A percentile compares a stretch with the other conserved stretches of the same genome.
phyloP scores from a whole-genome alignment of 2,113 vertebrate genomes.

The Trichechus manatus region DNA sequence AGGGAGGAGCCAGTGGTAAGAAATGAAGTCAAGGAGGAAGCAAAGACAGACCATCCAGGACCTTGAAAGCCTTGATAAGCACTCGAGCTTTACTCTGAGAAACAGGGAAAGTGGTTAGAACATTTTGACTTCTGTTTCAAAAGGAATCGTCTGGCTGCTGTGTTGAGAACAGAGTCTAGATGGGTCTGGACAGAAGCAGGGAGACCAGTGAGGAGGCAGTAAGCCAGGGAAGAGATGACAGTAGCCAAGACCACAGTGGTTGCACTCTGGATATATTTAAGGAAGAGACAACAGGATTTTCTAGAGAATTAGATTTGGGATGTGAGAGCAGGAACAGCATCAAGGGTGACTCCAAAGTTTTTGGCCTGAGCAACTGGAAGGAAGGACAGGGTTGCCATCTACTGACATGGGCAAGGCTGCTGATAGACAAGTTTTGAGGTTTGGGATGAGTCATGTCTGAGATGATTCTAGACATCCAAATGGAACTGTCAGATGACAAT shows the following conservation, averaged over 20 bases:
- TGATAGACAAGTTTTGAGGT: background rate
- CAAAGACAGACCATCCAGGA: background rate
- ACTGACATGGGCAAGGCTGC: slow-evolving; percentile 9
- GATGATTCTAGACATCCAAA: slow-evolving; percentile 57
- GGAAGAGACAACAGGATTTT: background rate
- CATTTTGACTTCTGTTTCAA: background rate
- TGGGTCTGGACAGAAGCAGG: background rate
- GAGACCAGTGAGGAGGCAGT: background rate
- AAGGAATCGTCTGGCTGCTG: background rate
- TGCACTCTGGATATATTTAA: background rate
- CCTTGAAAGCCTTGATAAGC: background rate
- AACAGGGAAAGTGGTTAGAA: background rate
- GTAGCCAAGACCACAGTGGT: background rate
- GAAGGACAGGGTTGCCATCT: background rate
- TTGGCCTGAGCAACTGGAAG: background rate
- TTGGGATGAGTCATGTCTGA: slow-evolving; percentile 56
- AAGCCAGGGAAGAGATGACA: background rate
- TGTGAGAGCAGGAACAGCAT: background rate
- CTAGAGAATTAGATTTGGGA: background rate
- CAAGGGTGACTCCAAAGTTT: background rate
- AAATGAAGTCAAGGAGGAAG: background rate
- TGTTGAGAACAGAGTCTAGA: background rate
- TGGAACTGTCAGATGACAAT: slow-evolving; percentile 37
- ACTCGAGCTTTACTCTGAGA: background rate
- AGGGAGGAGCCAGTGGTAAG: background rate